Conservation (phyloP, 2,888 invertebrate species). For the Tachystola acroxantha region DNA sequence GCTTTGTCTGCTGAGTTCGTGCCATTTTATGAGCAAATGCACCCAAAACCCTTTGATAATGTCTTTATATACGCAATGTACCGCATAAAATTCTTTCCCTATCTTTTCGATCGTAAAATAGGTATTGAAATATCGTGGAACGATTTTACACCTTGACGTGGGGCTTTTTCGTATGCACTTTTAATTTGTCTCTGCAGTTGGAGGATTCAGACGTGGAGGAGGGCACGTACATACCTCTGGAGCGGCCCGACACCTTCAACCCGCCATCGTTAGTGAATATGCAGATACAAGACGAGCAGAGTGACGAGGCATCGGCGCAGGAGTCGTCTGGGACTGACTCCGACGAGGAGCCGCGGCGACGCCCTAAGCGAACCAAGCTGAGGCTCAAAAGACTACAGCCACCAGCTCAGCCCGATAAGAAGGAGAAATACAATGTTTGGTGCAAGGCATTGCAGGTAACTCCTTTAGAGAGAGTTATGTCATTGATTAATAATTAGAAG, state of each 20-base stretch:
- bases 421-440: slow-evolving; percentile 90
- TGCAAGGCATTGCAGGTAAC: slow-evolving; percentile 73
- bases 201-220: slow-evolving; percentile 73
- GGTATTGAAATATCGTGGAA: no score
- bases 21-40: background rate
- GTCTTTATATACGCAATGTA: background rate
- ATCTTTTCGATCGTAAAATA: no score
- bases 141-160: background rate
- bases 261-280: slow-evolving; percentile 67
- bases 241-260: slow-evolving; percentile 75
- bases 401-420: slow-evolving; percentile 59
- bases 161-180: no score
- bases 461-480: no score
- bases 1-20: slow-evolving; percentile 3
- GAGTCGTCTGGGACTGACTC: slow-evolving; percentile 77
- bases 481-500: no score
- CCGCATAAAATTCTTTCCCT: background rate
- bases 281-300: slow-evolving; percentile 79
- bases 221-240: slow-evolving; percentile 76
- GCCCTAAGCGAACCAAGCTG: slow-evolving; percentile 74
- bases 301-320: slow-evolving; percentile 74
- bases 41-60: background rate
- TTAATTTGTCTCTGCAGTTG: slow-evolving; percentile 48
- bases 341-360: slow-evolving; percentile 74
- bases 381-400: slow-evolving; percentile 45